Base-by-base conservation (phyloP, 2,113 vertebrate genomes). In the Piprites chloris region DNA sequence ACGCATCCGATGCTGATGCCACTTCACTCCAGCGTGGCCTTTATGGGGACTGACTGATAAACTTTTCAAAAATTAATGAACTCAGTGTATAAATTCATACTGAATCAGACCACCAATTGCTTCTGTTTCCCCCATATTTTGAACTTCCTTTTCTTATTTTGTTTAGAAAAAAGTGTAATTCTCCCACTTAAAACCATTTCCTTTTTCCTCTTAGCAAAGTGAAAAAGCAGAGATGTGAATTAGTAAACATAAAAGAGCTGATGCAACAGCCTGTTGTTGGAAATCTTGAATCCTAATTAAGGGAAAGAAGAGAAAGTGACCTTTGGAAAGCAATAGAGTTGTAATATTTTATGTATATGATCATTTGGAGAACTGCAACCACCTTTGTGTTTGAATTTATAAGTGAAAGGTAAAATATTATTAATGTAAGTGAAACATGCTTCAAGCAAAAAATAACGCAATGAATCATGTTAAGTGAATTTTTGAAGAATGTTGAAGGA, bases 241-340 rank as follows among this genome's bases (percentile, higher is more conserved):
- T 95, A 81, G 87, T 95, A 95, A 97, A 94, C 66, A 91, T 27
- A 16, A 85, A 73, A 91, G 94, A 87, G 39, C 53, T 71, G 86
- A 86, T 92, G 75, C 89, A 85, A 78, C 20, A 92, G 53, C 75
- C 78, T 96, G 71, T 95, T 96, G 80, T 83, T 94, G 79, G 39
- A 91, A 89, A 80, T 97, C 97, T 98, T 97, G 97, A 98, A 97
- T 97, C 96, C 76, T 92, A 97, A 97, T 98, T 97, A 97, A 93
- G 91, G 75, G 73, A 92, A 95, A 96, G 73, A 89, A 85, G 88
- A 80, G 91, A 91, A 94, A 33, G 33, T 93, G 30, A 79, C 62
- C 74, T 91, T 87, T 95, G 95, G 91, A 96, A 96, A 85, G 89
- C 0, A 73, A 89, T 77, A 28, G 4, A 22, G 61, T 76, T 95